Evolutionary conservation across 2,888 invertebrate genomes (phyloP), one percentile per base, ranked within the genome.

Genomic region (Cistogaster globosa): DNA sequence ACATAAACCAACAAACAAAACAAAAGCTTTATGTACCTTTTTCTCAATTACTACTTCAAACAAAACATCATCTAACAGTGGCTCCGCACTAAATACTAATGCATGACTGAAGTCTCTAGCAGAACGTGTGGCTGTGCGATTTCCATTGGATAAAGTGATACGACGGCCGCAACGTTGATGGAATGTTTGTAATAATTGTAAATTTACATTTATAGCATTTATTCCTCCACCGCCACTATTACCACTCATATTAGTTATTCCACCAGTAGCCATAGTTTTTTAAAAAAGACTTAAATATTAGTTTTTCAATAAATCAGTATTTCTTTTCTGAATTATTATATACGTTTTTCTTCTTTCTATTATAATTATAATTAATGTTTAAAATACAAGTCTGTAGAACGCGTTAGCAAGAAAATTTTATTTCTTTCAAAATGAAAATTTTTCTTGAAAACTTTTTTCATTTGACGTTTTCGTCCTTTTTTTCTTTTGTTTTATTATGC

Each of bases 31-130:
- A 48, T n/a, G 7, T 93, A 98, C 98, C 95, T 97, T 98, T 93
- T 96, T 96, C 91, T 97, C 97, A 90, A 98, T 96, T 89, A 95
- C 95, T 86, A 98, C 96, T 94, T 97, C 97, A 92, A 98, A 98
- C 78, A 97, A 93, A 86, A 96, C 94, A 93, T 97, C 97, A 91
- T 97, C 96, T 84, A 94, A 93, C 38, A 98, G 93, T 5, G 97
- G 96, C 88, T 96, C 96, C 7, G 95, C 95, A 89, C 97, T 96
- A 87, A 98, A 94, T 36, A 97, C 97, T 87, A 98, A 93, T n/a
- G 97, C 97, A 93, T 97, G 96, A 92, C 97, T 97, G 91, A 97
- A 97, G 91, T 97, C 97, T 76, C 96, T 95, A 89, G 96, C 95
- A 91, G 95, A 96, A 88, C 97, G 94, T 85, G 95, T 94, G 20